Evolutionary conservation across 2,113 vertebrate genomes (phyloP).

Genomic region (Zosterops hypoxanthus): DNA sequence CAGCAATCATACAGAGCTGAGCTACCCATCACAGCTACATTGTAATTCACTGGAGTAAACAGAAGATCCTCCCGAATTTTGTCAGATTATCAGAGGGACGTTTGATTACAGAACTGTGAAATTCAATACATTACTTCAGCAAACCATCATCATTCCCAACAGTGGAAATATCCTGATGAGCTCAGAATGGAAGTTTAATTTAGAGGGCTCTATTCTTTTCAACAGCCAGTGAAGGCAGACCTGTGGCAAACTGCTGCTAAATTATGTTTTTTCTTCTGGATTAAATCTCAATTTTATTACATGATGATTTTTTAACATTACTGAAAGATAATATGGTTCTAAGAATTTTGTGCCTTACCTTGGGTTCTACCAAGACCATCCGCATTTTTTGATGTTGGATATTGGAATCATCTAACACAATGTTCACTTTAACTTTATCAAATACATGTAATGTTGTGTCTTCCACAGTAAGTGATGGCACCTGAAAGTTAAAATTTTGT

Average conservation of each 20-base stretch:
- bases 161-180: neutral
- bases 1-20: neutral
- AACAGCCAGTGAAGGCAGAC: neutral
- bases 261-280: neutral
- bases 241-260: neutral
- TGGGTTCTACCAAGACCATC: conserved; percentile 90
- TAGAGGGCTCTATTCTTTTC: neutral
- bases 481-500: conserved; percentile 71
- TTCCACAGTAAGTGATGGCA: conserved; percentile 85
- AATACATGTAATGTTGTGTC: conserved; percentile 86
- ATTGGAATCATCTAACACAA: conserved; percentile 91
- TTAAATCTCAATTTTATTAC: neutral
- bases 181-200: neutral
- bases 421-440: conserved; percentile 92
- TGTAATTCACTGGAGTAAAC: neutral
- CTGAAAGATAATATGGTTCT: neutral
- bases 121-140: neutral
- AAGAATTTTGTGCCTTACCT: conserved; percentile 78
- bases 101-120: neutral
- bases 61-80: neutral
- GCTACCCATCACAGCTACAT: neutral
- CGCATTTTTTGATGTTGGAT: conserved; percentile 97
- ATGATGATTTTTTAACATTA: neutral
- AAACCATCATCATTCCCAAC: neutral
- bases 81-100: neutral